Evolutionary conservation across 2,888 invertebrate genomes (phyloP).

Genomic region (Drosophila bunnanda): DNA sequence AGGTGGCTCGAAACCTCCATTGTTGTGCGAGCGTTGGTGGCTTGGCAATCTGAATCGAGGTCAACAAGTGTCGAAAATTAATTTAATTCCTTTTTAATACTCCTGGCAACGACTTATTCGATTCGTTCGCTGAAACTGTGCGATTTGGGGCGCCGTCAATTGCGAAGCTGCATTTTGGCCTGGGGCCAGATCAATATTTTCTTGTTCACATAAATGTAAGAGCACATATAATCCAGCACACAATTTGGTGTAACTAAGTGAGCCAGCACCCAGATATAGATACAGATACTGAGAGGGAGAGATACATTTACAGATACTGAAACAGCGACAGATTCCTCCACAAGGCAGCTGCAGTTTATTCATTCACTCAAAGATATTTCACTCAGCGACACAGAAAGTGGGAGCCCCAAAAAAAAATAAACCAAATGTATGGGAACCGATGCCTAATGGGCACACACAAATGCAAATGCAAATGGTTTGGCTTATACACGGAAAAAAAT

Average conservation of each 20-base stretch:
- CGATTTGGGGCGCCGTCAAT: slow-evolving; percentile 8
- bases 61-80: slow-evolving; percentile 61
- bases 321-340: slow-evolving; percentile 27
- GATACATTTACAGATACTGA: slow-evolving; percentile 2
- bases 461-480: slow-evolving; percentile 37
- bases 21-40: no score
- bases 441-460: slow-evolving; percentile 63
- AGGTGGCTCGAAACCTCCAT: slow-evolving; percentile 23
- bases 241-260: slow-evolving; percentile 39
- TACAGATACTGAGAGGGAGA: neutral
- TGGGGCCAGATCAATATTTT: slow-evolving; percentile 52
- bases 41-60: slow-evolving; percentile 52
- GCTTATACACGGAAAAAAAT: slow-evolving; percentile 11
- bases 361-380: slow-evolving; percentile 55
- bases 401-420: slow-evolving; percentile 28
- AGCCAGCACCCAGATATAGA: slow-evolving; percentile 20
- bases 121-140: slow-evolving; percentile 1
- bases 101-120: slow-evolving; percentile 15
- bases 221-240: slow-evolving; percentile 31
- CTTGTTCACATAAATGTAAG: slow-evolving; percentile 44
- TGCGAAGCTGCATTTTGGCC: slow-evolving; percentile 36
- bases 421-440: slow-evolving; percentile 48
- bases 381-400: slow-evolving; percentile 47
- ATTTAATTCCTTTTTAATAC: slow-evolving; percentile 54
- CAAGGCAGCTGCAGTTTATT: slow-evolving; percentile 47